Percentiles rank a stretch among this genome's conserved stretches.
These are phyloP conservation scores for Peromyscus attwateri DNA, from an alignment of 2,797 vertebrate species.

Conservation along the genomic window DNA sequence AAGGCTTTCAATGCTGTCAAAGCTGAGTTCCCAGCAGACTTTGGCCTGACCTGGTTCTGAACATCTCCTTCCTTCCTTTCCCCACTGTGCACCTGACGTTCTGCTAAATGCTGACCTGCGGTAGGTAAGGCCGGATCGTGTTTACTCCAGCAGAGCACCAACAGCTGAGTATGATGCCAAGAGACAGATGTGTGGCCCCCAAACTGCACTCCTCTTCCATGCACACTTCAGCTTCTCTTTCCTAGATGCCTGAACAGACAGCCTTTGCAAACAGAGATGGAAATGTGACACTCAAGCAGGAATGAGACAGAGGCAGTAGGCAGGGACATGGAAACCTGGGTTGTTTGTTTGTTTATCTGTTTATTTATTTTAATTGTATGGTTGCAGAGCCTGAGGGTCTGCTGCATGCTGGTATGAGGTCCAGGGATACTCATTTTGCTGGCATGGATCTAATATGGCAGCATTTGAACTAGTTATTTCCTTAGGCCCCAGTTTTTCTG, in stretches of 20 bases:
- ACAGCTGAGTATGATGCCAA: neutral
- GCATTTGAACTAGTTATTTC: neutral
- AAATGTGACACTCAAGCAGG: neutral
- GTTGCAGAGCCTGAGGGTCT: neutral
- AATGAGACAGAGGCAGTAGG: neutral
- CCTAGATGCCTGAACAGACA: neutral
- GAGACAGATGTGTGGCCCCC: neutral
- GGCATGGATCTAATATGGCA: neutral
- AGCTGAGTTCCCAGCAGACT: conserved; percentile 47
- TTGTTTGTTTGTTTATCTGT: neutral
- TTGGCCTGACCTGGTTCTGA: neutral
- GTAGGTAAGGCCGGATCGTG: neutral
- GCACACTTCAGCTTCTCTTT: neutral
- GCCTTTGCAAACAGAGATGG: conserved; percentile 6
- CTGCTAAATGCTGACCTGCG: neutral
- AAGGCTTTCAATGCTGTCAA: conserved; percentile 47
- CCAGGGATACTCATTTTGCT: neutral
- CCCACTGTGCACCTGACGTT: neutral
- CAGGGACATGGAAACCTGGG: neutral
- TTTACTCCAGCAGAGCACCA: neutral
- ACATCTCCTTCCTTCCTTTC: neutral
- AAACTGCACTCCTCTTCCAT: no score
- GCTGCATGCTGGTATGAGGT: neutral
- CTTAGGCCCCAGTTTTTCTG: neutral
- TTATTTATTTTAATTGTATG: neutral